Evolutionary conservation across 2,888 invertebrate species (phyloP).

Genomic region (Fragum whitleyi): DNA sequence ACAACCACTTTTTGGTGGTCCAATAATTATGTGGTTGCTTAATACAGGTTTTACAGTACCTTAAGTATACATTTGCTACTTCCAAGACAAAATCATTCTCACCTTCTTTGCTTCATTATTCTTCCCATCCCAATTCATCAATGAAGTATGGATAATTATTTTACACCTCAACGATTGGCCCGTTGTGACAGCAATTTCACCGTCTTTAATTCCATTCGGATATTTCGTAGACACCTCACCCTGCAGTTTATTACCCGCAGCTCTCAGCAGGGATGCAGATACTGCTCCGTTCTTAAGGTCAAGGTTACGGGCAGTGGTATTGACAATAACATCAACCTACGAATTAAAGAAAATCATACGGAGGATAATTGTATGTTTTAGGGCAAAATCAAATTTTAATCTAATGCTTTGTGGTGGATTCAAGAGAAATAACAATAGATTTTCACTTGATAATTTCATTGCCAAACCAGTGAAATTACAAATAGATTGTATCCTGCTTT

Average conservation of each 20-base stretch:
- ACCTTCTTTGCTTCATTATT: conserved; percentile 19
- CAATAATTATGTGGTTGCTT: too few relatives aligned
- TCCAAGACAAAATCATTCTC: too few relatives aligned
- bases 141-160: conserved; percentile 65
- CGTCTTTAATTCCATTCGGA: conserved; percentile 67
- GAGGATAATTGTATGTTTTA: too few relatives aligned
- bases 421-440: too few relatives aligned
- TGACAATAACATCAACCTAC: conserved; percentile 79
- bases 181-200: conserved; percentile 69
- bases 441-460: too few relatives aligned
- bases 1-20: too few relatives aligned
- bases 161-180: conserved; percentile 69
- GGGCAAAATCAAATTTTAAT: too few relatives aligned
- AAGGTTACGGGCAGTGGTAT: conserved; percentile 73
- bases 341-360: neutral
- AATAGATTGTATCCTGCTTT: too few relatives aligned
- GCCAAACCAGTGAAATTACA: too few relatives aligned
- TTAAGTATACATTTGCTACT: too few relatives aligned
- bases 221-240: conserved; percentile 64
- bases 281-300: conserved; percentile 74
- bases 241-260: conserved; percentile 67
- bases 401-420: too few relatives aligned
- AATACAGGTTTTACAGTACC: too few relatives aligned
- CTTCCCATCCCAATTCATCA: conserved; percentile 52
- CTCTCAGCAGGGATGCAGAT: conserved; percentile 68